A percentile compares a stretch with the other conserved stretches of the same genome.
Evolutionary conservation across 2,888 invertebrate genomes (phyloP).

Genomic region (Creontiades dilutus): DNA sequence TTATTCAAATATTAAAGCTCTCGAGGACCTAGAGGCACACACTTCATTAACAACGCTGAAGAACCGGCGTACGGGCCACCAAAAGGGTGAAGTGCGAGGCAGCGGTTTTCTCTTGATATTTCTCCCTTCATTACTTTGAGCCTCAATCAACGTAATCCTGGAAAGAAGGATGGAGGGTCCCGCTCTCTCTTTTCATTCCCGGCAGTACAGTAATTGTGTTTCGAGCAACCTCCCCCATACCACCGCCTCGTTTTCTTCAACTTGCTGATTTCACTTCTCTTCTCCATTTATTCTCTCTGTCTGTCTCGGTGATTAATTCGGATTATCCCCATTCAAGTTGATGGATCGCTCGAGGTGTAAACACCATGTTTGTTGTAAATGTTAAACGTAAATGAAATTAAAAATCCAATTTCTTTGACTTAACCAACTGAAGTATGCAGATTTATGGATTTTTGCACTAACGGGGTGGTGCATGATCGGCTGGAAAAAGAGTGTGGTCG

Average conservation of each 20-base stretch:
- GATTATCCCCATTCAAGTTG: no score
- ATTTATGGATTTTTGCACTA: no score
- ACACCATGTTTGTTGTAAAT: no score
- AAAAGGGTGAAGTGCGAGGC: background rate
- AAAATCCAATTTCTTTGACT: no score
- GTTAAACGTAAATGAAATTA: no score
- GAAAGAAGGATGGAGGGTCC: background rate
- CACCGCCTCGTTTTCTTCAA: background rate
- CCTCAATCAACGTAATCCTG: constrained; percentile 54
- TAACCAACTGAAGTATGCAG: no score
- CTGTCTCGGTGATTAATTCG: no score
- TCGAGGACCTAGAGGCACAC: constrained; percentile 30
- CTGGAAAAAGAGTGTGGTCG: no score
- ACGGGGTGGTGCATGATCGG: no score
- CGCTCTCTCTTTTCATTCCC: constrained; percentile 11
- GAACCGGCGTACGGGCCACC: background rate
- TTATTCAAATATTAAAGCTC: constrained; percentile 57
- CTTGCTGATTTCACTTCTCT: constrained; percentile 23
- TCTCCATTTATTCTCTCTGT: no score
- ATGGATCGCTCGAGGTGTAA: no score
- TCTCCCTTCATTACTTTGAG: constrained; percentile 55
- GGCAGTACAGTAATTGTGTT: constrained; percentile 33
- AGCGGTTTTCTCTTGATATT: constrained; percentile 33
- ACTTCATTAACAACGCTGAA: constrained; percentile 46
- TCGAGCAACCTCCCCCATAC: background rate